Base-by-base conservation (phyloP, 2,888 invertebrate species). In the Spilosoma lubricipeda region DNA sequence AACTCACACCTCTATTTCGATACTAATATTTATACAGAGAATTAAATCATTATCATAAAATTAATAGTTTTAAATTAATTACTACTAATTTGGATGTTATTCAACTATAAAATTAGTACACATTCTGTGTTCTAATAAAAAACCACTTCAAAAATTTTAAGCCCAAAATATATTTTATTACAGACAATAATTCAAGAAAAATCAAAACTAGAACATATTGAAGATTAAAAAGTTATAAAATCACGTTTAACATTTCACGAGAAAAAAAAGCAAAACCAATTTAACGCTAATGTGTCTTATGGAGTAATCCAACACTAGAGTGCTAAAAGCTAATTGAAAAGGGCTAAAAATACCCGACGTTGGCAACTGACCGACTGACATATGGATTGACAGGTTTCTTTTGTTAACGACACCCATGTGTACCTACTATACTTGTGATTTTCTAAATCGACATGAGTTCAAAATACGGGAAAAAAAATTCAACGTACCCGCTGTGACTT, bases 261-360 rank as follows among this genome's bases (percentile, higher is more conserved):
- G 18, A n/a, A 64, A 33, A 70, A 45, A 18, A 18, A 27, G 69
- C 30, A 66, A 77, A 80, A 65, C 27, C 73, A 80, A 86, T 86
- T 83, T 80, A 27, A 80, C 79, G 81, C 79, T 74, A 73, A 76
- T 70, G 72, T 77, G 73, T 77, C 71, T 63, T 75, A 77, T 70
- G 70, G 72, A 71, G 91, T 86, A 90, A 90, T 86, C 76, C 86
- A 85, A 90, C 84, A 90, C 92, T 86, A 88, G 85, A 88, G 87
- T 84, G 88, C 85, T 90, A 89, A 89, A 89, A 90, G 90, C 91
- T 92, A 92, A 93, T 93, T 91, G 91, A 92, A 90, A 86, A 82
- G 52, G 73, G 76, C 90, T 88, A 89, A 89, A 90, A 90, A 92
- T 93, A 93, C 65, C 70, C 77, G 77, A 77, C 77, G 82, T 87